Conservation (phyloP, 2,113 vertebrate species). For the Oostethus manadensis region DNA sequence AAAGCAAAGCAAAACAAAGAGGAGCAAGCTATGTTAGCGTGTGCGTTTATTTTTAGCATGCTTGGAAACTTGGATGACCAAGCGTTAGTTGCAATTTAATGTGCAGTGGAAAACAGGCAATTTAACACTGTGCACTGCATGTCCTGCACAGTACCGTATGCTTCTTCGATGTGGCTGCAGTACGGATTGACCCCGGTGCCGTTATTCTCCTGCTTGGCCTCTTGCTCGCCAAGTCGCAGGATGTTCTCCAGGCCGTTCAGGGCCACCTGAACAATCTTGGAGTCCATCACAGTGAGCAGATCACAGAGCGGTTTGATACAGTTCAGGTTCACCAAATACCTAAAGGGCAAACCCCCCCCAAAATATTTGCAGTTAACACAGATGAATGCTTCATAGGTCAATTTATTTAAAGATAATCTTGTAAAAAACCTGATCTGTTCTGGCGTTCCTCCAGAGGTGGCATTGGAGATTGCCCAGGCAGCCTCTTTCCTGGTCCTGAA, state of each 20-base stretch:
- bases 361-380: not conserved
- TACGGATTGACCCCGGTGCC: constrained; percentile 83
- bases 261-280: constrained; percentile 89
- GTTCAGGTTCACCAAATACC: constrained; percentile 85
- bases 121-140: too few species aligned
- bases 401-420: not conserved
- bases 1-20: too few species aligned
- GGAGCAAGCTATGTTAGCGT: not conserved
- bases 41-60: not conserved
- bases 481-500: constrained; percentile 97
- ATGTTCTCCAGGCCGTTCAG: constrained; percentile 90
- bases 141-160: constrained; percentile 26
- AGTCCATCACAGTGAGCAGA: constrained; percentile 90
- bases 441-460: constrained; percentile 92
- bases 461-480: constrained; percentile 97
- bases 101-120: not conserved
- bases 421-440: constrained; percentile 88
- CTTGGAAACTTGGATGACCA: too few species aligned
- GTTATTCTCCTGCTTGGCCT: constrained; percentile 78
- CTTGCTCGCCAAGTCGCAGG: constrained; percentile 83
- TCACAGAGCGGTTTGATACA: constrained; percentile 90
- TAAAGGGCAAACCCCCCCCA: constrained; percentile 35
- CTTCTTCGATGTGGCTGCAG: constrained; percentile 86
- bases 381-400: not conserved
- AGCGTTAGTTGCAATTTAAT: too few species aligned